Evolutionary conservation across 2,797 vertebrate genomes (phyloP).

Genomic region (Onychomys arenicola): DNA sequence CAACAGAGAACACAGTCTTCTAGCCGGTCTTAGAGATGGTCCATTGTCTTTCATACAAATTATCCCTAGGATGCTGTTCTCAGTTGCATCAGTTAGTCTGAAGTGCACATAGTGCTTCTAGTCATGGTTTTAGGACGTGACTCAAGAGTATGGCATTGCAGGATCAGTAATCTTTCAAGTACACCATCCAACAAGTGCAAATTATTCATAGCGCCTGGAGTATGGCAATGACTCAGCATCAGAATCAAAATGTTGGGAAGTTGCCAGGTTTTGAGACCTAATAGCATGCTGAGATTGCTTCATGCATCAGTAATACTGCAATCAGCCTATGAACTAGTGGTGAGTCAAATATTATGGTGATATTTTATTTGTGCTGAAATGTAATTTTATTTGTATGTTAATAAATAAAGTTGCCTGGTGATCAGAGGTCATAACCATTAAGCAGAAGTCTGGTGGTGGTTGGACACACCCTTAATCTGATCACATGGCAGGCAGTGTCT

Average conservation of each 20-base stretch:
- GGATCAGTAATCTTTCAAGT: slow-evolving; percentile 54
- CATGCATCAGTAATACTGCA: not conserved
- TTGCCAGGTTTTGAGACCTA: not conserved
- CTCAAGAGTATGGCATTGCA: slow-evolving; percentile 54
- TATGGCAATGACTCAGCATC: slow-evolving; percentile 51
- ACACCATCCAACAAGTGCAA: slow-evolving; percentile 1
- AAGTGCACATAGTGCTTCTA: not conserved
- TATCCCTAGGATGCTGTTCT: slow-evolving; percentile 1
- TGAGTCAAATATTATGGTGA: slow-evolving; percentile 5
- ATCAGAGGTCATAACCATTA: too few species aligned
- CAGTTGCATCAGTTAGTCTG: slow-evolving; percentile 36
- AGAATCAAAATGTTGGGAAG: not conserved
- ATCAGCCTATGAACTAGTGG: slow-evolving; percentile 39
- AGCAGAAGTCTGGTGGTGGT: too few species aligned
- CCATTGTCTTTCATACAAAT: slow-evolving; percentile 15
- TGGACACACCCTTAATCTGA: too few species aligned
- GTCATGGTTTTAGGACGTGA: slow-evolving; percentile 58
- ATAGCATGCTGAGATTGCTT: slow-evolving; percentile 12
- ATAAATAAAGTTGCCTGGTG: too few species aligned
- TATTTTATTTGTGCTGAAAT: too few species aligned
- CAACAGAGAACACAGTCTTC: slow-evolving; percentile 36
- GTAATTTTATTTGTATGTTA: too few species aligned
- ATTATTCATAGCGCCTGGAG: slow-evolving; percentile 40
- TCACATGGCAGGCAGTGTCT: too few species aligned
- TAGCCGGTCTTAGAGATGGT: slow-evolving; percentile 24